Evolutionary conservation across 2,113 vertebrate species (phyloP).

Genomic region (Stigmatopora argus): DNA sequence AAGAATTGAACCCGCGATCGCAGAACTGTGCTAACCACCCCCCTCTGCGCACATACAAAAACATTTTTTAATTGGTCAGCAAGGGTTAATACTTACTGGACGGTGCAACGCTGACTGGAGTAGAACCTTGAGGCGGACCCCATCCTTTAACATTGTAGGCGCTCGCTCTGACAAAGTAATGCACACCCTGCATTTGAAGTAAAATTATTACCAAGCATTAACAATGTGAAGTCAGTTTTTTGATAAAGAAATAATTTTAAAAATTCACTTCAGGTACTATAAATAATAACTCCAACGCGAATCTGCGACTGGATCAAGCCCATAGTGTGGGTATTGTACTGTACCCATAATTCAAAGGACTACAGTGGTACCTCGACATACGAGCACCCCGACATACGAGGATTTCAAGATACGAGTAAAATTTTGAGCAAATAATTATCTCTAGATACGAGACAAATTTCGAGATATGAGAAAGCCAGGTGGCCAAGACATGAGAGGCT

Average conservation of each 20-base stretch:
- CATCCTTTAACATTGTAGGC: slow-evolving; percentile 74
- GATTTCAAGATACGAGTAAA: no score
- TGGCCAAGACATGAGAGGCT: no score
- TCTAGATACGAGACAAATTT: no score
- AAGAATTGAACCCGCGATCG: no score
- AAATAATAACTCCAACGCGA: slow-evolving; percentile 2
- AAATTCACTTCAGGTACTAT: slow-evolving; percentile 36
- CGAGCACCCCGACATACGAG: no score
- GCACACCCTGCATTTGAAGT: slow-evolving; percentile 60
- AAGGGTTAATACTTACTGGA: slow-evolving; percentile 66
- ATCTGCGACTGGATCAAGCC: not conserved
- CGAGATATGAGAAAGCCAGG: no score
- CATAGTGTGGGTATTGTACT: slow-evolving; percentile 4
- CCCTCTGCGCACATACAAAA: no score
- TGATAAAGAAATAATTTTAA: slow-evolving; percentile 27
- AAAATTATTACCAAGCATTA: slow-evolving; percentile 34
- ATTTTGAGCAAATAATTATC: no score
- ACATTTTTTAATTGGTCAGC: slow-evolving; percentile 8
- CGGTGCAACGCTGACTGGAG: slow-evolving; percentile 65
- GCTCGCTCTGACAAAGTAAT: slow-evolving; percentile 68
- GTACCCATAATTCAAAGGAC: not conserved
- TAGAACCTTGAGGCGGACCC: slow-evolving; percentile 63
- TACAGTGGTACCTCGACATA: no score
- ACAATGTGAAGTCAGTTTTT: slow-evolving; percentile 17
- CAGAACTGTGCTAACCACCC: no score